These are phyloP conservation scores for Sebastes itinus DNA, from an alignment of 2,797 vertebrate genomes.

Conservation along the genomic window DNA sequence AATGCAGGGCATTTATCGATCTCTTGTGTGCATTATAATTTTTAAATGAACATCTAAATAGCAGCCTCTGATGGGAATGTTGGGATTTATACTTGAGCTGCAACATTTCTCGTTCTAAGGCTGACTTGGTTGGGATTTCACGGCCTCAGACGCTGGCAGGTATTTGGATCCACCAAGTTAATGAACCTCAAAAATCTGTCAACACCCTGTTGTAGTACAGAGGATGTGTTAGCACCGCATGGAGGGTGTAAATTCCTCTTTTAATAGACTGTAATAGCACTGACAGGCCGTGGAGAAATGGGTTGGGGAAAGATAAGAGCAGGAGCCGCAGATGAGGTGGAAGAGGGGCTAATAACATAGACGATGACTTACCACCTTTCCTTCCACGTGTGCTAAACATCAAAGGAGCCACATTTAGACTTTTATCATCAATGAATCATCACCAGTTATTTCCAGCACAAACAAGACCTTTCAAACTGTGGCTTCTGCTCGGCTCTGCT, in stretches of 20 bases:
- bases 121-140: not conserved
- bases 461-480: not conserved
- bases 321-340: slow-evolving; percentile 3
- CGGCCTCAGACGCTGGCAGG: not conserved
- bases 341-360: slow-evolving; percentile 22
- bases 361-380: slow-evolving; percentile 6
- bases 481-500: not conserved
- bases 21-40: slow-evolving; percentile 4
- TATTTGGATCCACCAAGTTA: slow-evolving; percentile 7
- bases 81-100: not conserved
- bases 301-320: slow-evolving; percentile 12
- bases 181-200: slow-evolving; percentile 25
- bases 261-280: slow-evolving; percentile 36
- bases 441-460: not conserved
- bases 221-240: slow-evolving; percentile 13
- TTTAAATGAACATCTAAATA: slow-evolving; percentile 20
- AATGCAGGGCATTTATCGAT: slow-evolving; percentile 24
- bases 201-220: slow-evolving; percentile 1
- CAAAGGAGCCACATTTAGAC: not conserved
- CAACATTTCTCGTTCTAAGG: not conserved
- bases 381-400: not conserved
- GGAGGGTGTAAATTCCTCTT: slow-evolving; percentile 45
- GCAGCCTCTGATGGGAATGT: not conserved
- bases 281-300: slow-evolving; percentile 10
- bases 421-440: slow-evolving; percentile 15